phyloP scores from a whole-genome alignment of 2,888 invertebrate species.

The Andrena flavipes region DNA sequence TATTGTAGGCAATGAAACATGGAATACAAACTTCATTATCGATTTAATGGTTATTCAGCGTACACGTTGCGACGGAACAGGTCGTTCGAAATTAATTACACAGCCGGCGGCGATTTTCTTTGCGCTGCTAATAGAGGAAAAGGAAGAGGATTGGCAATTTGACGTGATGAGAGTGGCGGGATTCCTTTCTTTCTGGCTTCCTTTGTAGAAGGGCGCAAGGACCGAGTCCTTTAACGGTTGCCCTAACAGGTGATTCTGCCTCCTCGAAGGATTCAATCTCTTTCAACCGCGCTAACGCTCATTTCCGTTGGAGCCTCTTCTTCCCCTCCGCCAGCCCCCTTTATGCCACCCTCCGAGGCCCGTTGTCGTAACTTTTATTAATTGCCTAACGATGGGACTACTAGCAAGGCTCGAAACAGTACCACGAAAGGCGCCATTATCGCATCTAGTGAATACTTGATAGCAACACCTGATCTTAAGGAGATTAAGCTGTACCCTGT shows the following conservation, averaged over 20 bases:
- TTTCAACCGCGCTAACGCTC: conserved; percentile 67
- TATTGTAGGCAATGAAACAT: not conserved
- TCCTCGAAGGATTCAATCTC: conserved; percentile 71
- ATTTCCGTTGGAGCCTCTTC: conserved; percentile 57
- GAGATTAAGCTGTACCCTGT: conserved; percentile 62
- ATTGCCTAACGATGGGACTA: conserved; percentile 60
- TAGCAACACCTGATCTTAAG: conserved; percentile 66
- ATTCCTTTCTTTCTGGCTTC: conserved; percentile 55
- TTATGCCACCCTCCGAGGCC: conserved; percentile 13
- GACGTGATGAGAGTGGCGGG: conserved; percentile 53
- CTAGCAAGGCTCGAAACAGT: conserved; percentile 54
- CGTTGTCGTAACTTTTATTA: conserved; percentile 61
- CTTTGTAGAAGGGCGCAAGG: conserved; percentile 58
- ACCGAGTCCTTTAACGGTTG: conserved; percentile 64
- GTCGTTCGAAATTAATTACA: conserved; percentile 65
- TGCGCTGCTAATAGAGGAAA: conserved; percentile 52
- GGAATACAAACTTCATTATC: conserved; percentile 9
- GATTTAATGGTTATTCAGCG: conserved; percentile 42
- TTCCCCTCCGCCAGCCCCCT: conserved; percentile 23
- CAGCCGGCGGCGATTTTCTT: conserved; percentile 49
- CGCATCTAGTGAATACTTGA: conserved; percentile 65
- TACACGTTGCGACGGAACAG: conserved; percentile 32
- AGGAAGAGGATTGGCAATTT: conserved; percentile 66
- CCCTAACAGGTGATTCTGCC: conserved; percentile 69
- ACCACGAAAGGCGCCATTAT: conserved; percentile 59